A percentile compares a stretch with the other conserved stretches of the same genome.
Conservation (phyloP, 1,140 invertebrate genomes). For the Cyphomyrmex costatus region DNA sequence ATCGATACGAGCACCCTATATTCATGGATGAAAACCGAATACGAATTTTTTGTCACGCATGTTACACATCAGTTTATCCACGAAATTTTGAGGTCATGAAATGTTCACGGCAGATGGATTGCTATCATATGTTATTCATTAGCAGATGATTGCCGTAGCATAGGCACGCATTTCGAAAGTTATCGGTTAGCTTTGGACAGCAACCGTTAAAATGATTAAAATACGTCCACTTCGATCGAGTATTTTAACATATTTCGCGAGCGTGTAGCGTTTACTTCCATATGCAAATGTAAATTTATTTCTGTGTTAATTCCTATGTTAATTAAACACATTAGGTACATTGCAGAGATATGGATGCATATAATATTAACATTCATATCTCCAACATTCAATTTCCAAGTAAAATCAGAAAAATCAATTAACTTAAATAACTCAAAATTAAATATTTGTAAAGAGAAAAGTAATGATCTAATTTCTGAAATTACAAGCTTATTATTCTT, state of each 20-base stretch:
- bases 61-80: constrained; percentile 32
- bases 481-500: background rate
- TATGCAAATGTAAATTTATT: constrained; percentile 26
- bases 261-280: background rate
- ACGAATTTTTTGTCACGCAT: constrained; percentile 28
- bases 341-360: background rate
- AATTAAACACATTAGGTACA: constrained; percentile 34
- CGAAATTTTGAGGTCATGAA: constrained; percentile 32
- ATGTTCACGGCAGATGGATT: constrained; percentile 18
- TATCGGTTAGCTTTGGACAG: constrained; percentile 29
- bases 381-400: background rate
- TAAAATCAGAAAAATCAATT: constrained; percentile 24
- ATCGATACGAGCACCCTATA: constrained; percentile 12
- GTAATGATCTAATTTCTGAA: background rate
- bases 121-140: constrained; percentile 54
- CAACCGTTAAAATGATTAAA: constrained; percentile 46
- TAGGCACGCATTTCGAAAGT: constrained; percentile 29
- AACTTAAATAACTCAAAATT: constrained; percentile 3
- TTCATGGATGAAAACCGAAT: constrained; percentile 25
- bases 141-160: constrained; percentile 1
- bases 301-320: constrained; percentile 28
- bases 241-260: background rate
- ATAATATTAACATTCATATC: constrained; percentile 1
- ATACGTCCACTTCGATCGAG: constrained; percentile 39
- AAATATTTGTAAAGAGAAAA: background rate